Evolutionary conservation across 2,797 vertebrate species (phyloP).

Genomic region (Coregonus ussuriensis): DNA sequence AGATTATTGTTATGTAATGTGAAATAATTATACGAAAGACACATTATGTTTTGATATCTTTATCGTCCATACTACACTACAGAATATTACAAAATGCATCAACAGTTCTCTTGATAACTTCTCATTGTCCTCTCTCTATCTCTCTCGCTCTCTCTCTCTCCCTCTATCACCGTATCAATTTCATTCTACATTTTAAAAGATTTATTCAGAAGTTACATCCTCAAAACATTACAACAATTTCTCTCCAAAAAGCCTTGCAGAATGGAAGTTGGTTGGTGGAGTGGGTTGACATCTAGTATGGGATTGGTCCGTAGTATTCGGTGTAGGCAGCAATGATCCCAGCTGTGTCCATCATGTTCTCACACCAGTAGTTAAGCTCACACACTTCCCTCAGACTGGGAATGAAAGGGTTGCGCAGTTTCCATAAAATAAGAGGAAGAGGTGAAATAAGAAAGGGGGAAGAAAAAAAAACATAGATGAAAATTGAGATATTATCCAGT

Average conservation of each 20-base stretch:
- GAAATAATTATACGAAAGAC: background rate
- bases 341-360: constrained; percentile 76
- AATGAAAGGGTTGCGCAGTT: background rate
- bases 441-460: background rate
- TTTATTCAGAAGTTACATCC: background rate
- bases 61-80: background rate
- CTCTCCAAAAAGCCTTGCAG: constrained; percentile 1
- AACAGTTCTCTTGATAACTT: background rate
- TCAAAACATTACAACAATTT: constrained; percentile 2
- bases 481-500: background rate
- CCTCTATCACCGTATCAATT: background rate
- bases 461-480: background rate
- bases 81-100: background rate
- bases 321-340: constrained; percentile 83
- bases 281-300: constrained; percentile 44
- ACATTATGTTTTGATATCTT: background rate
- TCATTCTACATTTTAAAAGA: background rate
- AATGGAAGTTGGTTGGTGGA: background rate
- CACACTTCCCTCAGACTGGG: constrained; percentile 79
- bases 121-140: background rate
- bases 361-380: constrained; percentile 77
- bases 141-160: background rate
- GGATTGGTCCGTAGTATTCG: constrained; percentile 76
- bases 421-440: background rate
- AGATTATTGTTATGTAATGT: background rate